These are phyloP conservation scores for Australoheros scitulus DNA, from an alignment of 2,113 vertebrate genomes.

Conservation along the genomic window DNA sequence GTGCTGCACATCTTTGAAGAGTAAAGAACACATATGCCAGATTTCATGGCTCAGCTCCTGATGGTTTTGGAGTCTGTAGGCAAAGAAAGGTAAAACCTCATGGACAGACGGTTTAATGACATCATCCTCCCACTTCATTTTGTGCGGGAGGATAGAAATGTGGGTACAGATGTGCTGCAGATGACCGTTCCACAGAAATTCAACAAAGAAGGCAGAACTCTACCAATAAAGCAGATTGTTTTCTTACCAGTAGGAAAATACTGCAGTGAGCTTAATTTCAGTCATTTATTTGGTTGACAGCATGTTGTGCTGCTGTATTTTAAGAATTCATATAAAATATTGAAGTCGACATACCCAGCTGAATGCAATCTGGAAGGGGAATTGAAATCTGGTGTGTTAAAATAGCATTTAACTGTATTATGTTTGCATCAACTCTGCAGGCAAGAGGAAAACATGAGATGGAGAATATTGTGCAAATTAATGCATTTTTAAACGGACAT, in stretches of 20 bases:
- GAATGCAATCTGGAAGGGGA: neutral
- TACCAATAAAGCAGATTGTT: neutral
- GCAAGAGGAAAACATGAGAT: neutral
- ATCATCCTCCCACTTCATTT: too few species aligned
- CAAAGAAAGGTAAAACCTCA: too few species aligned
- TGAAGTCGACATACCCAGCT: neutral
- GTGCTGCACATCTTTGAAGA: too few species aligned
- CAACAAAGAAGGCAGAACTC: neutral
- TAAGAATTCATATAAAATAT: neutral
- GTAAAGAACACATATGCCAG: too few species aligned
- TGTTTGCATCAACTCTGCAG: neutral
- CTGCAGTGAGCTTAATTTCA: neutral
- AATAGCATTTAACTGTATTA: neutral
- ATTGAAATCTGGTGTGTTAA: neutral
- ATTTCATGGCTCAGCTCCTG: too few species aligned
- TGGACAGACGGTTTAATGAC: too few species aligned
- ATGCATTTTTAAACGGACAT: neutral
- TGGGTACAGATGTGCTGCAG: too few species aligned
- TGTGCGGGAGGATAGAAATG: too few species aligned
- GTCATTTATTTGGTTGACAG: neutral
- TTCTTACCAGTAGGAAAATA: neutral
- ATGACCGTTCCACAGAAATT: fast-evolving
- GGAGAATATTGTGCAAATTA: neutral
- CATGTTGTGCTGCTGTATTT: fast-evolving
- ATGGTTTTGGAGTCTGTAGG: too few species aligned